Percentiles rank a stretch among this genome's conserved stretches.
Evolutionary conservation across 2,888 invertebrate species (phyloP).

Genomic region (Pachliopta kotzebuea): DNA sequence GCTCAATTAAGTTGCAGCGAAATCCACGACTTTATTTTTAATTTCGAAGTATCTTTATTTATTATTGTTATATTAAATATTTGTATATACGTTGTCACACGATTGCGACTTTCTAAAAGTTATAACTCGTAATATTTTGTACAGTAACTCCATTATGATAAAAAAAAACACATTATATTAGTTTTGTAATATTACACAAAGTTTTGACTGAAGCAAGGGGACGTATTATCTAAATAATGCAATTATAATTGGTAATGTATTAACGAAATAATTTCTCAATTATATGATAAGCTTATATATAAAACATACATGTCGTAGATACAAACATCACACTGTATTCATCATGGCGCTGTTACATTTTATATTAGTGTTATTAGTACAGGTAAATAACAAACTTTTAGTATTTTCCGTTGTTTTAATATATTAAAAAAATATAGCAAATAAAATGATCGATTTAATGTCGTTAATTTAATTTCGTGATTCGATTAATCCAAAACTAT

Average conservation of each 20-base stretch:
- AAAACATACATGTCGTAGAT: slow-evolving; percentile 41
- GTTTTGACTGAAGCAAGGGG: slow-evolving; percentile 2
- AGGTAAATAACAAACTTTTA: slow-evolving; percentile 49
- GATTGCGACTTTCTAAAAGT: background rate
- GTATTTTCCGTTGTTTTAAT: slow-evolving; percentile 6
- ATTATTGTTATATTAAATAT: too few species aligned
- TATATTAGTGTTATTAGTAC: slow-evolving; percentile 56
- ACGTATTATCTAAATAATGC: slow-evolving; percentile 25
- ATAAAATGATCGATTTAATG: too few species aligned
- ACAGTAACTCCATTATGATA: background rate
- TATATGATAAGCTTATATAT: slow-evolving; percentile 50
- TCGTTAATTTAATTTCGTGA: too few species aligned
- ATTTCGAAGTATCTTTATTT: too few species aligned
- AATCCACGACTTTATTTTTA: too few species aligned
- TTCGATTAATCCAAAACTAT: slow-evolving; percentile 4
- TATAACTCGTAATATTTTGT: background rate
- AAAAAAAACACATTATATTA: background rate
- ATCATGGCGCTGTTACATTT: slow-evolving; percentile 60
- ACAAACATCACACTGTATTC: slow-evolving; percentile 35
- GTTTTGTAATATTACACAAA: slow-evolving; percentile 20
- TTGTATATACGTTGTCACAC: too few species aligned
- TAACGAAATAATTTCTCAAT: slow-evolving; percentile 51
- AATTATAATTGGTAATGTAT: slow-evolving; percentile 29
- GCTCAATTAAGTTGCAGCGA: too few species aligned
- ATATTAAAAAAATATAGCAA: background rate